Evolutionary conservation across 1,140 invertebrate genomes (phyloP), one percentile per base, ranked within the genome.

Genomic region (Lithobius niger): DNA sequence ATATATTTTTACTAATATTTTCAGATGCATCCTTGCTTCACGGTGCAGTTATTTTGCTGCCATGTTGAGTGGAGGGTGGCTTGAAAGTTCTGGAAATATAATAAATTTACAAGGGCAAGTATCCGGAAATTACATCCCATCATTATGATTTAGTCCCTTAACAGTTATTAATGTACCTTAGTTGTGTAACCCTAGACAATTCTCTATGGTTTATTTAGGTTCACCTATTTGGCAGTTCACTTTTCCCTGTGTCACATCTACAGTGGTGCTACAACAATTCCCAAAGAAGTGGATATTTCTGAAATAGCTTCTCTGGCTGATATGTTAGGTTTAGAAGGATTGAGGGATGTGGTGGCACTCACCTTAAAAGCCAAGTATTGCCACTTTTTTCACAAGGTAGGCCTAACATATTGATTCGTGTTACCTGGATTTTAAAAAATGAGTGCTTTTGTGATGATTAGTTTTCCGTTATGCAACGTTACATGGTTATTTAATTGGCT

Each of bases 221-320:
- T 85, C 67, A 86, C 83, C 1, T 88, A 85, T 58, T 81, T 81
- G 54, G 81, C 83, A 0, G 84, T 92, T 0, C 84, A 91, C 68
- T 92, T 93, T 73, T 84, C 87, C 0, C 67, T 95, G 47, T 88
- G 88, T 61, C 89, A 93, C 68, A 88, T 95, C 48, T 95, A 95
- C 62, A 90, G 88, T 59, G 90, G 89, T 2, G 82, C 86, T 18
- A 83, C 84, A 43, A 82, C 85, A 60, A 80, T 90, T 58, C 86
- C 86, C 0, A 84, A 89, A 60, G 79, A 81, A 1, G 83, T 91
- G 55, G 84, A 83, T 66, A 79, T 95, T 26, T 81, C 87, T 45
- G 88, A 93, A 69, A 68, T 94, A 52, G 83, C 88, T 0, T 84
- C 86, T 0, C 67, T 93, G 47, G 84, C 88, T 2, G 89, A 93